Percentiles rank a stretch among this genome's conserved stretches.
These are phyloP conservation scores for Dendrocincla tyrannina DNA, from an alignment of 2,797 vertebrate species.

Conservation along the genomic window DNA sequence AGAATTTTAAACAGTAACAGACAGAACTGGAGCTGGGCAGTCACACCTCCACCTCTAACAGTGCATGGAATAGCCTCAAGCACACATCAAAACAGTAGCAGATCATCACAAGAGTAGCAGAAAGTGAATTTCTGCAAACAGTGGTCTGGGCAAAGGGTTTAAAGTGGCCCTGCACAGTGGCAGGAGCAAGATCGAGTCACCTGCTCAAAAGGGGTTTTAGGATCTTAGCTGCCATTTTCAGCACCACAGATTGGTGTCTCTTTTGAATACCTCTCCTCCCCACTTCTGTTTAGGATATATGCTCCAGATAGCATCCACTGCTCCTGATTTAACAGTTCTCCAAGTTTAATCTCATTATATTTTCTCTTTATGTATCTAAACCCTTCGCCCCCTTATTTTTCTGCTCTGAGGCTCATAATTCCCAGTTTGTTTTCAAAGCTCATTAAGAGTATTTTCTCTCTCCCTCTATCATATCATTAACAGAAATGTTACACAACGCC, in stretches of 20 bases:
- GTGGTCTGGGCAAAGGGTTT: background rate
- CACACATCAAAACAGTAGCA: background rate
- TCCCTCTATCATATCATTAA: background rate
- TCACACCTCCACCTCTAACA: background rate
- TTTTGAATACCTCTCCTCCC: background rate
- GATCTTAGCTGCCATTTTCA: background rate
- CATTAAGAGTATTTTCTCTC: conserved; percentile 6
- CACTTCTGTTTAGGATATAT: background rate
- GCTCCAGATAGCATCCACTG: background rate
- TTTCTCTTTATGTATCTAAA: background rate
- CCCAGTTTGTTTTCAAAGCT: conserved; percentile 21
- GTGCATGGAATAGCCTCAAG: background rate
- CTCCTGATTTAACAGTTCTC: background rate
- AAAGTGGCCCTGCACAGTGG: too few relatives aligned
- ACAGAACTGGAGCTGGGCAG: background rate
- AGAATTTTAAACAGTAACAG: background rate
- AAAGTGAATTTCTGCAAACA: background rate
- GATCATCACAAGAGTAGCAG: background rate
- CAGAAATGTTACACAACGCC: background rate
- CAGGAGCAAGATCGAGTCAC: background rate
- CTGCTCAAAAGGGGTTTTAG: background rate
- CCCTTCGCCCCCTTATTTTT: background rate
- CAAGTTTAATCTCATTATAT: background rate
- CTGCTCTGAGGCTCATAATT: background rate
- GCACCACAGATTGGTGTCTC: background rate